phyloP scores from a whole-genome alignment of 2,888 invertebrate genomes.

The Malthinus seriepunctatus region DNA sequence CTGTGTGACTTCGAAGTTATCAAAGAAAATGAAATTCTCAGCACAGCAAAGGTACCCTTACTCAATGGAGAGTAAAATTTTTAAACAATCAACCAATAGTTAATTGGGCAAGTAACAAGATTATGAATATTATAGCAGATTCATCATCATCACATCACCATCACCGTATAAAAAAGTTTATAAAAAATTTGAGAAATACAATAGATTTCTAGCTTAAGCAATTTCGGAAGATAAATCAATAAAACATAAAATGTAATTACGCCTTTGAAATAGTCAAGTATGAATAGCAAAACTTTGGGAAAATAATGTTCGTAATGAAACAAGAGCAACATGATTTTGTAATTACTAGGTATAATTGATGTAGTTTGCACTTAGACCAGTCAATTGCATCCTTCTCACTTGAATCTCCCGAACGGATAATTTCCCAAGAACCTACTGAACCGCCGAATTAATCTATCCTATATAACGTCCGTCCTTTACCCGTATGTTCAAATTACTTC shows the following conservation, averaged over 20 bases:
- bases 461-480: conserved; percentile 33
- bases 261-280: background rate
- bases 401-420: conserved; percentile 23
- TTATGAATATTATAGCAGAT: too few relatives aligned
- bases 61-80: too few relatives aligned
- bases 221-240: too few relatives aligned
- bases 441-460: conserved; percentile 36
- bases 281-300: background rate
- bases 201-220: too few relatives aligned
- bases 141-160: too few relatives aligned
- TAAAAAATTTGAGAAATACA: too few relatives aligned
- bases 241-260: background rate
- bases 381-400: conserved; percentile 31
- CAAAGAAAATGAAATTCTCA: too few relatives aligned
- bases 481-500: conserved; percentile 25
- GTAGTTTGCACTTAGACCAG: conserved; percentile 30
- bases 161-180: too few relatives aligned
- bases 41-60: too few relatives aligned
- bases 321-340: conserved; percentile 25
- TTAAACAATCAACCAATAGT: too few relatives aligned
- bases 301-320: conserved; percentile 2
- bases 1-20: too few relatives aligned
- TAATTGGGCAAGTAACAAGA: too few relatives aligned
- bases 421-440: conserved; percentile 29
- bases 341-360: conserved; percentile 35